Evolutionary conservation across 2,113 vertebrate species (phyloP).

Genomic region (Propithecus coquereli): DNA sequence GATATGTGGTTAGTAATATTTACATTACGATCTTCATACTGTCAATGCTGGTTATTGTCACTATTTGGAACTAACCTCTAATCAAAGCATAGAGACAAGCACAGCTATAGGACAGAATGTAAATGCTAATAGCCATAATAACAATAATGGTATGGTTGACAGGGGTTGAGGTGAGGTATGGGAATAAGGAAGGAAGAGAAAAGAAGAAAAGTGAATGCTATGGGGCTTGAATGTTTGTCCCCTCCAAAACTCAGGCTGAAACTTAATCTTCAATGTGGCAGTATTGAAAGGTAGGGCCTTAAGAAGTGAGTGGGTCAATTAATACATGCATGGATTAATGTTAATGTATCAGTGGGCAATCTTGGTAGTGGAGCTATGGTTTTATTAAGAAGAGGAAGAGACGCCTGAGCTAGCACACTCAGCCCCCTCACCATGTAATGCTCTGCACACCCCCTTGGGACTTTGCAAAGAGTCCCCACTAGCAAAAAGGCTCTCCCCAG

Average conservation of each 20-base stretch:
- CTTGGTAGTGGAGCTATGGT: not conserved
- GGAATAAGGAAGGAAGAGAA: not conserved
- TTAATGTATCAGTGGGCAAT: not conserved
- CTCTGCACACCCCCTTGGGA: not conserved
- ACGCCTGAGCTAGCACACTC: not conserved
- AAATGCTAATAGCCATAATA: not conserved
- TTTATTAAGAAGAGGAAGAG: not conserved
- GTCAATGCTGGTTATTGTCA: not conserved
- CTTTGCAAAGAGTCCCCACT: not conserved
- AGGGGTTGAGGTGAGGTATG: not conserved
- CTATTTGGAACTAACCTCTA: not conserved
- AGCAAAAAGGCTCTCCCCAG: not conserved
- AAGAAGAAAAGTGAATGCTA: not conserved
- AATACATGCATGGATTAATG: not conserved
- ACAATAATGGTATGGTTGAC: not conserved
- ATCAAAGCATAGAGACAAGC: conserved; percentile 5
- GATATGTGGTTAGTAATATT: not conserved
- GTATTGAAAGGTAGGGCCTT: not conserved
- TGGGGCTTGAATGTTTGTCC: not conserved
- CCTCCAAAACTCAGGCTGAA: not conserved
- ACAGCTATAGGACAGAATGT: not conserved
- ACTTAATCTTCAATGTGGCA: not conserved
- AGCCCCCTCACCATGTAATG: not conserved
- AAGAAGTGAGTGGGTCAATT: not conserved
- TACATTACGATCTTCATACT: not conserved